Base-by-base conservation (phyloP, 1,140 invertebrate species). In the Aphidius ervi region DNA sequence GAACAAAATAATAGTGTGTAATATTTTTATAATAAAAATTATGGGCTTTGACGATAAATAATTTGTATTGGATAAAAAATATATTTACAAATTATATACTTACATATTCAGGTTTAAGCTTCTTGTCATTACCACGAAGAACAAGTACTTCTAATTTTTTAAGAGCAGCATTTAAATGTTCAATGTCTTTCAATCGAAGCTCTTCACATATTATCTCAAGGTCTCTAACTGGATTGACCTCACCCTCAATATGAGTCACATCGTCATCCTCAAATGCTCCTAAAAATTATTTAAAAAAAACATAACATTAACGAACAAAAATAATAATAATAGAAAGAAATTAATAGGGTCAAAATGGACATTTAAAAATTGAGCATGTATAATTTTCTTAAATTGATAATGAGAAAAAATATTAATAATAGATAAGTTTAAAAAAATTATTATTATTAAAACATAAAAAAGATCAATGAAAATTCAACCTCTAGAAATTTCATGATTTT, bases 201-300 rank as follows among this genome's bases (percentile, higher is more conserved):
- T 99, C 98, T 70, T 99, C 94, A 63, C 87, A 88, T 66, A 99
- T 99, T 46, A 98, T 99, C 65, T 95, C 94, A 65, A 99, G 82
- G 83, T 99, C 98, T 54, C 97, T 82, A 2, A 98, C 87, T 0
- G 98, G 98, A 77, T 99, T 92, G 0, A 99, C 95, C 57, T 99
- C 97, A 7, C 97, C 97, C 77, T 99, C 97, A 0, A 99, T 89
- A 72, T 99, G 98, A 41, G 94, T 97, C 0, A 99, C 95, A 71
- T 99, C 95, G 56, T 95, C 94, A 76, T 99, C 95, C 65, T 99
- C 97, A 76, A 99, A 99, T 23, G 94, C 94, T 75, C 95, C 94
- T 97, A 71, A 70, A 63, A 67, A 61, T n/a, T 41, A 48, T n/a
- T 46, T 8, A 46, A 47, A 31, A 48, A 41, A 50, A 58, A 23